phyloP scores from a whole-genome alignment of 2,113 vertebrate genomes.

The Cyanistes caeruleus region DNA sequence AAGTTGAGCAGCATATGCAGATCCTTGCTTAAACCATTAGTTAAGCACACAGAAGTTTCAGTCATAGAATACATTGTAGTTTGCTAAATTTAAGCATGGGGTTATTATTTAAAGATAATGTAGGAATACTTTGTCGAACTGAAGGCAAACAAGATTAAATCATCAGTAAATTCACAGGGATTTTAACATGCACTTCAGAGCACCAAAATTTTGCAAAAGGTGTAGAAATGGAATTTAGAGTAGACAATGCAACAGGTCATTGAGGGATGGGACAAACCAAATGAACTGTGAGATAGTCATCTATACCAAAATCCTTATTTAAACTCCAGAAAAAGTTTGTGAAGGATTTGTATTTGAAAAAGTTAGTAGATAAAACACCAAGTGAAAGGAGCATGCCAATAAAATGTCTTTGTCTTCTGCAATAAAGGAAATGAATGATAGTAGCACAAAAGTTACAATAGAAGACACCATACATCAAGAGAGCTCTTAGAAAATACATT shows the following conservation, averaged over 20 bases:
- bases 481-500: conserved; percentile 22
- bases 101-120: not conserved
- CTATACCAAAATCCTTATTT: not conserved
- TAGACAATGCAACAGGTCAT: not conserved
- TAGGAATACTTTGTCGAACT: not conserved
- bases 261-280: not conserved
- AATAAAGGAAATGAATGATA: conserved; percentile 58
- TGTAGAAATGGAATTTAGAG: not conserved
- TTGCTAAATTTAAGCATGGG: not conserved
- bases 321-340: conserved; percentile 17
- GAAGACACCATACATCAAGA: conserved; percentile 49
- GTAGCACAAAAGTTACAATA: conserved; percentile 48
- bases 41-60: not conserved
- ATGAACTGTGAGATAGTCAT: not conserved
- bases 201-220: not conserved
- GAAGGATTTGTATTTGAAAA: conserved; percentile 7
- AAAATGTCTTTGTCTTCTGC: conserved; percentile 47
- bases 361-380: conserved; percentile 40
- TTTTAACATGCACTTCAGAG: not conserved
- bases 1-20: not conserved
- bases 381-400: conserved; percentile 35
- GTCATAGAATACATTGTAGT: not conserved
- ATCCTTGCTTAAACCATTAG: not conserved
- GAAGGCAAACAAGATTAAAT: not conserved
- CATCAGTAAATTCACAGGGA: not conserved